Percentiles rank a stretch among this genome's conserved stretches.
phyloP scores from a whole-genome alignment of 2,797 vertebrate species.

The Microtus agrestis region DNA sequence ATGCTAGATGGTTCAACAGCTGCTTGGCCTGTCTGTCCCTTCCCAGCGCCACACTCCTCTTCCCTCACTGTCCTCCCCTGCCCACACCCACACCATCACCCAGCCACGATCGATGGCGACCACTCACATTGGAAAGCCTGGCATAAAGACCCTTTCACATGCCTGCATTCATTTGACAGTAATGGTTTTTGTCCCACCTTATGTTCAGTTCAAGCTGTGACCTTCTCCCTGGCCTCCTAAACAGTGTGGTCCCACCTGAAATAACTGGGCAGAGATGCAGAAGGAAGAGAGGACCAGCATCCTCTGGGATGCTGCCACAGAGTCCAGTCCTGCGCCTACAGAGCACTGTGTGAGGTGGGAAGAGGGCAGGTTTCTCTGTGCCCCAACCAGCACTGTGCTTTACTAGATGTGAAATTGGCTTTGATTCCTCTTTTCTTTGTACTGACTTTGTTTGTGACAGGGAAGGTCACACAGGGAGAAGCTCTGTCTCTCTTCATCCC shows the following conservation, averaged over 20 bases:
- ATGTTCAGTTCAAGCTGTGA: not conserved
- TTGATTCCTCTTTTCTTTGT: constrained; percentile 4
- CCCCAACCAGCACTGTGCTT: not conserved
- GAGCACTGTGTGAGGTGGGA: not conserved
- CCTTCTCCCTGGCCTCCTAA: not conserved
- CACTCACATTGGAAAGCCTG: not conserved
- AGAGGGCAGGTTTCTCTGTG: not conserved
- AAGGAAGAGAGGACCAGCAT: not conserved
- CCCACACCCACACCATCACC: not conserved
- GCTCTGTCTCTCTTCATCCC: not conserved
- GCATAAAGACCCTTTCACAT: not conserved
- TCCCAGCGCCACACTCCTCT: not conserved
- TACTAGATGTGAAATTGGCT: not conserved
- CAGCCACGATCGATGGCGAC: not conserved
- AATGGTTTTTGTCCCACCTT: not conserved
- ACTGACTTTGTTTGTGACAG: not conserved
- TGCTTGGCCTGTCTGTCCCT: not conserved
- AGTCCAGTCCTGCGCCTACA: not conserved
- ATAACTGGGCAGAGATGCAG: not conserved
- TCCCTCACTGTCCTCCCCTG: not conserved
- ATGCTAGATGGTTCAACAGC: not conserved
- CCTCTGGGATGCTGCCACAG: not conserved
- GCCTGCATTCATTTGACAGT: constrained; percentile 10
- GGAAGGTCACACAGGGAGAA: not conserved
- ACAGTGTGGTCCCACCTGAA: not conserved